These are phyloP conservation scores for Fragum sueziense DNA, from an alignment of 2,888 invertebrate genomes.

Conservation along the genomic window DNA sequence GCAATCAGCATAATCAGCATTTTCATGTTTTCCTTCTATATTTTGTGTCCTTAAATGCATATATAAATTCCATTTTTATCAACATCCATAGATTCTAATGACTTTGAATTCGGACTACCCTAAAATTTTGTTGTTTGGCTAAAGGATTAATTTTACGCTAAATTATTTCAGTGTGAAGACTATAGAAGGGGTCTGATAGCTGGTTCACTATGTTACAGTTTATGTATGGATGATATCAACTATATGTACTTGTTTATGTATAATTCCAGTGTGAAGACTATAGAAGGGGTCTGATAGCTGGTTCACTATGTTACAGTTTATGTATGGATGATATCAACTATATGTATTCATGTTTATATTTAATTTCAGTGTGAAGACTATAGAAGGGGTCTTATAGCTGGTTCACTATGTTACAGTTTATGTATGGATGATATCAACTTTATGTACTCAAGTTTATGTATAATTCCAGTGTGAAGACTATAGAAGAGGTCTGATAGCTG, in stretches of 20 bases:
- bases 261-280: constrained; percentile 72
- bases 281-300: constrained; percentile 62
- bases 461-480: no score
- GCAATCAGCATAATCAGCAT: no score
- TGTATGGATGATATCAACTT: constrained; percentile 59
- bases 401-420: constrained; percentile 68
- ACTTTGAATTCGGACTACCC: no score
- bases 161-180: constrained; percentile 70
- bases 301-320: constrained; percentile 68
- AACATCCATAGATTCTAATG: no score
- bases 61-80: no score
- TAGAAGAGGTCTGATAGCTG: no score
- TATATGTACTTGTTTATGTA: neutral
- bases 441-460: no score
- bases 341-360: neutral
- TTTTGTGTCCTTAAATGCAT: no score
- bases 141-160: no score
- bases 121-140: no score
- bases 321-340: constrained; percentile 59
- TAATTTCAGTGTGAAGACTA: constrained; percentile 72
- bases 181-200: constrained; percentile 65
- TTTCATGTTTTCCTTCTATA: no score
- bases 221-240: no score
- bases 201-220: constrained; percentile 64
- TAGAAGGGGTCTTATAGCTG: constrained; percentile 62